Percentiles rank a stretch among this genome's conserved stretches.
phyloP scores from a whole-genome alignment of 1,140 invertebrate species.

The Bombyx mandarina region DNA sequence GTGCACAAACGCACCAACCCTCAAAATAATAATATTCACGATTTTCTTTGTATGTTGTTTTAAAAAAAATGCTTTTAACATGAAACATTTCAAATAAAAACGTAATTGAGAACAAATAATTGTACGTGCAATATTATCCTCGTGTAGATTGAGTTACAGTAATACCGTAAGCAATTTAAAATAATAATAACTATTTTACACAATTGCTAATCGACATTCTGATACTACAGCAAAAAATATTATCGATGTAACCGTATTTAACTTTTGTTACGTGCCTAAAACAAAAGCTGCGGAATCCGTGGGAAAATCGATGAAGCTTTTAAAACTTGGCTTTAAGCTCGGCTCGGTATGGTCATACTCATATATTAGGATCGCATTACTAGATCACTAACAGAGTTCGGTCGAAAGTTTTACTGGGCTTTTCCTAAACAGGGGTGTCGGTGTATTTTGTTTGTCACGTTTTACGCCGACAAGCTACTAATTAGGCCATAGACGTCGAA shows the following conservation, averaged over 20 bases:
- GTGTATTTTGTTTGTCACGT: too few species aligned
- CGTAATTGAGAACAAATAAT: too few species aligned
- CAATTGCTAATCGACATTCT: not conserved
- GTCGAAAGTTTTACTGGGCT: not conserved
- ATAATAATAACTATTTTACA: not conserved
- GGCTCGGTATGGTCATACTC: conserved; percentile 19
- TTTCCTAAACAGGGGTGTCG: not conserved
- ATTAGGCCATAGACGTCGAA: too few species aligned
- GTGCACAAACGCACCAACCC: too few species aligned
- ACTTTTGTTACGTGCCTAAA: conserved; percentile 24
- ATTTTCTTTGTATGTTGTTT: too few species aligned
- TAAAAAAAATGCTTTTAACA: too few species aligned
- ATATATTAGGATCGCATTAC: conserved; percentile 39
- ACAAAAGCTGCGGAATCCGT: conserved; percentile 37
- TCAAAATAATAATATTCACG: too few species aligned
- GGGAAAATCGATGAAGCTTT: conserved; percentile 53
- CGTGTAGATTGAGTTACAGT: not conserved
- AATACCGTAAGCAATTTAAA: not conserved
- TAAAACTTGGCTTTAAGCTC: conserved; percentile 42
- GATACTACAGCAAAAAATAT: conserved; percentile 6
- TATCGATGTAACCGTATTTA: conserved; percentile 34
- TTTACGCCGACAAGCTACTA: too few species aligned
- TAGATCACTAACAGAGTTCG: conserved; percentile 29
- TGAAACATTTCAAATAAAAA: too few species aligned
- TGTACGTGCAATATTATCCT: too few species aligned